phyloP scores from a whole-genome alignment of 2,797 vertebrate genomes.

The Lagocephalus sceleratus region DNA sequence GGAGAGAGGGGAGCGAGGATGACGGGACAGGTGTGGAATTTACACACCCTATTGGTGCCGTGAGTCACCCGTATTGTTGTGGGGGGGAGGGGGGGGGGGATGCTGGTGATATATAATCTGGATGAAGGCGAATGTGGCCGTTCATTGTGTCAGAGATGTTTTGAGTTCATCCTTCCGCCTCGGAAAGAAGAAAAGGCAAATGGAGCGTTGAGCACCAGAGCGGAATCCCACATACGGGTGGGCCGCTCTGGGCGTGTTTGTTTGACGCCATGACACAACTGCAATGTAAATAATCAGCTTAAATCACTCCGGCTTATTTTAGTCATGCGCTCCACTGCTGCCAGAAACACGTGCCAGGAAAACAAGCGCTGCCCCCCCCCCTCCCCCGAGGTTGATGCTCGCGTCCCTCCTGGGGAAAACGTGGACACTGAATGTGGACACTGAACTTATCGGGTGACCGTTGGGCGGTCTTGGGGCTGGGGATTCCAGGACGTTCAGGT shows the following conservation, averaged over 20 bases:
- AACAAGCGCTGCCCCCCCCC: too few relatives aligned
- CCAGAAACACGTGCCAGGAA: not conserved
- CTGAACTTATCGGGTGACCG: too few relatives aligned
- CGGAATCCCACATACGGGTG: too few relatives aligned
- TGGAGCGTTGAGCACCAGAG: too few relatives aligned
- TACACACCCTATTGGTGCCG: slow-evolving; percentile 53
- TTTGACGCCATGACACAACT: not conserved
- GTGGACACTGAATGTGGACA: too few relatives aligned
- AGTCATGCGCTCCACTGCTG: not conserved
- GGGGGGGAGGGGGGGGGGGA: slow-evolving; percentile 27
- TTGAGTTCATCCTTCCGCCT: too few relatives aligned
- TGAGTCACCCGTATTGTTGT: slow-evolving; percentile 50
- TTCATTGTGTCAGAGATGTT: not conserved
- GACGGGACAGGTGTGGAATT: slow-evolving; percentile 75
- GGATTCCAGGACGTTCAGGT: not conserved
- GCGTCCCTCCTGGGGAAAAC: too few relatives aligned
- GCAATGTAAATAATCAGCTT: not conserved
- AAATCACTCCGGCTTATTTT: not conserved
- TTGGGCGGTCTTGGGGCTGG: too few relatives aligned
- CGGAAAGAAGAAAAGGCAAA: too few relatives aligned
- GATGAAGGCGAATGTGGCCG: not conserved
- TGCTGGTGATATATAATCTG: slow-evolving; percentile 1
- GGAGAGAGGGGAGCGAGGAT: slow-evolving; percentile 26
- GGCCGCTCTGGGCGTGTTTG: not conserved
- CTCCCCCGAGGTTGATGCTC: too few relatives aligned